A percentile compares a stretch with the other conserved stretches of the same genome.
These are phyloP conservation scores for Phyllotreta striolata DNA, from an alignment of 2,888 invertebrate genomes.

Conservation along the genomic window DNA sequence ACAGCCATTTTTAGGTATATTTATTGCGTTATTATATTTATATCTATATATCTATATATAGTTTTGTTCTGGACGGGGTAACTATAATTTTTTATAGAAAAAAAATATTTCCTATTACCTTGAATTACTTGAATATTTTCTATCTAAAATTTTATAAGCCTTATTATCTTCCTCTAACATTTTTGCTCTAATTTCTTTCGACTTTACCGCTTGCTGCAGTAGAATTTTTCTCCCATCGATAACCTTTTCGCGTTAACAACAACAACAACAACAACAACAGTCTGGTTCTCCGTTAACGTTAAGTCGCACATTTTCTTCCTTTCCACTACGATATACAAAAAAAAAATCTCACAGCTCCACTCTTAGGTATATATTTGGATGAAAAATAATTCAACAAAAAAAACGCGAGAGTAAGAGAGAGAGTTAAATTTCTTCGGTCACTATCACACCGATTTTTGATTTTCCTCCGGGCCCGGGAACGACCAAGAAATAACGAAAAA, in stretches of 20 bases:
- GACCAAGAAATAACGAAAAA: slow-evolving; percentile 20
- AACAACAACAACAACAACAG: no score
- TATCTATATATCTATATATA: no score
- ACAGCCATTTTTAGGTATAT: slow-evolving; percentile 55
- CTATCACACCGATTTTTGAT: slow-evolving; percentile 12
- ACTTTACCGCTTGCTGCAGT: slow-evolving; percentile 35
- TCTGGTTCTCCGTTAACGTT: slow-evolving; percentile 20
- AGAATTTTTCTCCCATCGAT: slow-evolving; percentile 18
- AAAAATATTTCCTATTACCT: slow-evolving; percentile 43
- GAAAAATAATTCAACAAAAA: no score
- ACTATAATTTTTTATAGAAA: slow-evolving; percentile 30
- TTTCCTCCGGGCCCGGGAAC: slow-evolving; percentile 1
- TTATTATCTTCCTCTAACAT: slow-evolving; percentile 36
- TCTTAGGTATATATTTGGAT: no score
- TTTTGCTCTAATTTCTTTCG: slow-evolving; percentile 21
- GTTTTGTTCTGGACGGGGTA: slow-evolving; percentile 33
- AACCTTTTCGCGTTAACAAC: slow-evolving; percentile 3
- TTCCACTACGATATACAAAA: no score
- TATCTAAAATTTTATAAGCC: slow-evolving; percentile 41
- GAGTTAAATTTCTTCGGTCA: no score
- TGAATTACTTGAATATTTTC: slow-evolving; percentile 42
- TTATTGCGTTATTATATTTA: no score
- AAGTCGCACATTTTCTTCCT: slow-evolving; percentile 36
- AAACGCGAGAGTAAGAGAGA: no score
- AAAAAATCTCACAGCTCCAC: slow-evolving; percentile 34